Conservation (phyloP, 2,797 vertebrate species). For the Strix occidentalis region DNA sequence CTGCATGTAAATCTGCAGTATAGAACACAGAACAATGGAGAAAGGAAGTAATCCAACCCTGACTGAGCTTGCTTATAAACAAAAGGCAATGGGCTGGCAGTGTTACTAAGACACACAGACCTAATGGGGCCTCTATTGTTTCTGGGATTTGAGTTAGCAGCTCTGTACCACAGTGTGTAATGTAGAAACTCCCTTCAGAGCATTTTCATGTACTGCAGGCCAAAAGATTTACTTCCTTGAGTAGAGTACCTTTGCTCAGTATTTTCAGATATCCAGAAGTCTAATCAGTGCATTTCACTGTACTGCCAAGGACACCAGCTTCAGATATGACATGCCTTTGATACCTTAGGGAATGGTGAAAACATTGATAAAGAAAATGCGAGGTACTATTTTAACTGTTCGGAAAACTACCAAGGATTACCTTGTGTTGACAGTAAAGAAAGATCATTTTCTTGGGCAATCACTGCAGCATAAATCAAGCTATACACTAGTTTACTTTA, state of each 20-base stretch:
- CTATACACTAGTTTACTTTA: background rate
- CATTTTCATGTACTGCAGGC: background rate
- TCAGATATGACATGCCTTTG: background rate
- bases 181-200: background rate
- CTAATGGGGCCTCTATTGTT: accelerated
- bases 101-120: background rate
- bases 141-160: background rate
- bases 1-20: background rate
- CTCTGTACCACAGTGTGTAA: background rate
- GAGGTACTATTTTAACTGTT: background rate
- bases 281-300: background rate
- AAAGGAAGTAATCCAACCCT: background rate
- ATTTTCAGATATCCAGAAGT: background rate
- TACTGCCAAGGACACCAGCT: background rate
- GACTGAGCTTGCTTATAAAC: background rate
- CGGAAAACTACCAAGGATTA: background rate
- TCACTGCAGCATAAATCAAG: background rate
- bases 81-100: background rate
- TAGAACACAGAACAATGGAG: background rate
- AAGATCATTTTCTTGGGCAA: background rate
- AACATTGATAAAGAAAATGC: background rate
- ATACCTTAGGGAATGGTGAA: background rate
- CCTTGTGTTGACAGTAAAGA: background rate
- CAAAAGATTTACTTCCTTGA: background rate
- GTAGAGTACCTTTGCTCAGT: background rate